Evolutionary conservation across 2,888 invertebrate genomes (phyloP), one percentile per base, ranked within the genome.

Genomic region (Hirtodrosophila confusa): DNA sequence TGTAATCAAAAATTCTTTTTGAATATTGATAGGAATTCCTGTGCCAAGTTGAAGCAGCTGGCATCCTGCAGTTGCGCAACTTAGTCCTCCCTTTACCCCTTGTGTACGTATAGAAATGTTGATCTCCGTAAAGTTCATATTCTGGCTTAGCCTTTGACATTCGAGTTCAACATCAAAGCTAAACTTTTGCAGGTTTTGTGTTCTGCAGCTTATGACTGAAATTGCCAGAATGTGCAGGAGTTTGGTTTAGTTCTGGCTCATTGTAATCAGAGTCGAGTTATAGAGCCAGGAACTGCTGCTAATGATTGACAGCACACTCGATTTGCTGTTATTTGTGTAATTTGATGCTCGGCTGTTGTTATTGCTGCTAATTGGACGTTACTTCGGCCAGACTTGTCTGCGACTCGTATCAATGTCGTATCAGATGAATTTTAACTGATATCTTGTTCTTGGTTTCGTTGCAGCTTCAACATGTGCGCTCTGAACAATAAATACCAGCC

Each of bases 401-500:
- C 10, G 5, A 4, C 17, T 41, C 27, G 4, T 41, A 50, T 57
- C 35, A 40, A 33, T 35, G 27, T 35, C 27, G 5, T 10, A n/a
- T 23, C 3, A 12, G 11, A 53, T 33, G 40, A 60, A 39, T 49
- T 43, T 43, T 56, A 53, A 73, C 40, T 41, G 36, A 62, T 53
- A 45, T 56, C 27, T 23, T 45, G 7, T 17, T 40, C 23, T 31
- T 27, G 27, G 7, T 27, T 33, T 40, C 11, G 10, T 50, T 65
- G 47, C 78, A 79, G 69, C 56, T 48, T 31, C 65, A 73, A 61
- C 49, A 69, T 74, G 69, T 48, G 47, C 54, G 29, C 54, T 48
- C 45, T 79, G 41, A 69, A 60, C 33, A 58, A 9, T 36, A 31
- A 37, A 51, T 27, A 43, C 44, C 23, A 37, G 48, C 45, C 54